Base-by-base conservation (phyloP, 2,888 invertebrate species). In the Nephrocerus scutellatus region DNA sequence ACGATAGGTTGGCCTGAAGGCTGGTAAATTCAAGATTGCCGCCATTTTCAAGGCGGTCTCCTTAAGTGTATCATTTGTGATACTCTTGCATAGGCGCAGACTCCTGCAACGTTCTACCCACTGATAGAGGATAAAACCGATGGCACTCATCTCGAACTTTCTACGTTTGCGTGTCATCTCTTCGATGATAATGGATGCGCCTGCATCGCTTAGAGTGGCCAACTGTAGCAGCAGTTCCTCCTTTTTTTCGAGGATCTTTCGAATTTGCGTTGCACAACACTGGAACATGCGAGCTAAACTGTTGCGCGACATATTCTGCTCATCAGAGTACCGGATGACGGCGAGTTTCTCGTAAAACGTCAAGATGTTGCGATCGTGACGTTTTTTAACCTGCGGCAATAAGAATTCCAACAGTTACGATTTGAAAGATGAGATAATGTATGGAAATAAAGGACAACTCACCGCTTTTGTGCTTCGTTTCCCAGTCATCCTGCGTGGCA, bases 321-420 rank as follows among this genome's bases (percentile, higher is more conserved):
- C 62, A 32, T 64, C 63, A 35, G 65, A 60, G 36, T 64, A 63
- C 2, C 63, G 64, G 36, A 64, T 64, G 1, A 64, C 63, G 5
- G 63, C 63, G n/a, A 64, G 63, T 47, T 64, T 64, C 34, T 64
- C 63, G 45, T 64, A 64, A 19, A 64, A 63, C 9, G 63, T 64
- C 6, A 64, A 49, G 16, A 62, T 57, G 12, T 64, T 64, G 5
- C 63, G 62, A 31, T 61, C 63, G 37, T 62, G 63, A 13, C 61
- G 59, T 20, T 59, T 57, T n/a, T n/a, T n/a, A n/a, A n/a, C n/a
- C n/a, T n/a, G n/a, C n/a, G n/a, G n/a, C n/a, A n/a, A n/a, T n/a
- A n/a, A n/a, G n/a, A n/a, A n/a, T n/a, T n/a, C n/a, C n/a, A n/a
- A n/a, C n/a, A n/a, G n/a, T n/a, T n/a, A n/a, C n/a, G n/a, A n/a